Conservation (phyloP, 2,888 invertebrate species). For the Hyles lineata region DNA sequence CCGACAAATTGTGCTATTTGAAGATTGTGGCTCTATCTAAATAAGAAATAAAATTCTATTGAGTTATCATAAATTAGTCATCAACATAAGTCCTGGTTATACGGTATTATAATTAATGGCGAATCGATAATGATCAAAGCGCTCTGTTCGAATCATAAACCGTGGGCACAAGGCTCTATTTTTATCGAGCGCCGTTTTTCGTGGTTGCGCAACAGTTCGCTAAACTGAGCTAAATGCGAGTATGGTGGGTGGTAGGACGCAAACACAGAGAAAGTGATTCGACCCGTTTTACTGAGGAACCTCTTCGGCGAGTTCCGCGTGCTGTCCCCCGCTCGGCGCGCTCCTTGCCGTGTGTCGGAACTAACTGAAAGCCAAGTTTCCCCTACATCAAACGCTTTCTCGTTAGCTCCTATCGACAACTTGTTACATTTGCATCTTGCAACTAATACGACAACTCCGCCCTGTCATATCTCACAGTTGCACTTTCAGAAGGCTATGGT, state of each 20-base stretch:
- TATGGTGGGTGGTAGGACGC: constrained; percentile 57
- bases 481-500: background rate
- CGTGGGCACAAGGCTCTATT: constrained; percentile 22
- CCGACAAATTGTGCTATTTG: too few relatives aligned
- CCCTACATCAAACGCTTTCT: constrained; percentile 46
- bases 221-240: constrained; percentile 52
- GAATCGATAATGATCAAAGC: background rate
- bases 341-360: constrained; percentile 31
- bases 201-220: constrained; percentile 54
- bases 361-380: constrained; percentile 47
- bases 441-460: background rate
- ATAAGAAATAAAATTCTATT: too few relatives aligned
- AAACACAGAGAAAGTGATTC: constrained; percentile 60
- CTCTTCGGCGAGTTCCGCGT: constrained; percentile 56
- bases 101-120: background rate
- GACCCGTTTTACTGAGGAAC: constrained; percentile 61
- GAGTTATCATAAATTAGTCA: background rate
- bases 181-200: constrained; percentile 39
- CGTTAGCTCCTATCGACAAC: constrained; percentile 43
- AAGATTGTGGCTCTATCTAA: too few relatives aligned
- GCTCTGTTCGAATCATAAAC: constrained; percentile 21
- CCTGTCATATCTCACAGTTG: background rate
- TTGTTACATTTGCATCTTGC: constrained; percentile 42
- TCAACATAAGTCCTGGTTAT: background rate
- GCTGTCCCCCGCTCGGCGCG: constrained; percentile 38